These are phyloP conservation scores for Anthopleura sola DNA, from an alignment of 64 coral and sea anemone species.

Conservation along the genomic window DNA sequence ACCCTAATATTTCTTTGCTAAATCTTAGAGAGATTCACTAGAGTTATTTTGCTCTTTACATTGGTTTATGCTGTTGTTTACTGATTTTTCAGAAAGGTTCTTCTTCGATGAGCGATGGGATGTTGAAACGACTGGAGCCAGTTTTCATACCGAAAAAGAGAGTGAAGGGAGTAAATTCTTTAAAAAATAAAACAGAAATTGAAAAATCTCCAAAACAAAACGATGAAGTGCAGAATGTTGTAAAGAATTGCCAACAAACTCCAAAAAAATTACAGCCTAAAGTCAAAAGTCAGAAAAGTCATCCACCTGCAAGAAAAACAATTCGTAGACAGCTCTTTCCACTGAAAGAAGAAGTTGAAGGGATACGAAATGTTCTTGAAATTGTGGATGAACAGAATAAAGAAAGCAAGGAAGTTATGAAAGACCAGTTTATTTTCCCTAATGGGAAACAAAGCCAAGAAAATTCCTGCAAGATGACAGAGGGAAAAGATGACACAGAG, in stretches of 20 bases:
- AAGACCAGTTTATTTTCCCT: not conserved
- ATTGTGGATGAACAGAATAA: not conserved
- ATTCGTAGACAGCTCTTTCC: not conserved
- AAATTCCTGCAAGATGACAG: not conserved
- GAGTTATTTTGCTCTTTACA: not conserved
- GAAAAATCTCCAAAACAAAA: not conserved
- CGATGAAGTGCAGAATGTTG: not conserved
- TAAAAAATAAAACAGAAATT: not conserved
- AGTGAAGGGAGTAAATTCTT: not conserved
- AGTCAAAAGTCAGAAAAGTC: not conserved
- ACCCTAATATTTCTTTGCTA: no score
- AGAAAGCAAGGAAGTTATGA: not conserved
- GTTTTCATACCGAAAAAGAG: constrained; percentile 3
- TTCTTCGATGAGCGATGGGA: not conserved
- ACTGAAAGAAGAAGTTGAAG: not conserved
- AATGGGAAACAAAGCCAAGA: not conserved
- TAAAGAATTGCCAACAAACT: not conserved
- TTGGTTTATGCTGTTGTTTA: not conserved
- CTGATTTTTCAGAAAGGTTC: not conserved
- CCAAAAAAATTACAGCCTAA: not conserved
- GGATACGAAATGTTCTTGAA: not conserved
- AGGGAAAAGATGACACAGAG: not conserved
- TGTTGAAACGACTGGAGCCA: constrained; percentile 18
- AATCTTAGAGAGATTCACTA: not conserved
- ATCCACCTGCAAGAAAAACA: not conserved